Evolutionary conservation across 1,140 invertebrate genomes (phyloP).

Genomic region (Nephila pilipes): DNA sequence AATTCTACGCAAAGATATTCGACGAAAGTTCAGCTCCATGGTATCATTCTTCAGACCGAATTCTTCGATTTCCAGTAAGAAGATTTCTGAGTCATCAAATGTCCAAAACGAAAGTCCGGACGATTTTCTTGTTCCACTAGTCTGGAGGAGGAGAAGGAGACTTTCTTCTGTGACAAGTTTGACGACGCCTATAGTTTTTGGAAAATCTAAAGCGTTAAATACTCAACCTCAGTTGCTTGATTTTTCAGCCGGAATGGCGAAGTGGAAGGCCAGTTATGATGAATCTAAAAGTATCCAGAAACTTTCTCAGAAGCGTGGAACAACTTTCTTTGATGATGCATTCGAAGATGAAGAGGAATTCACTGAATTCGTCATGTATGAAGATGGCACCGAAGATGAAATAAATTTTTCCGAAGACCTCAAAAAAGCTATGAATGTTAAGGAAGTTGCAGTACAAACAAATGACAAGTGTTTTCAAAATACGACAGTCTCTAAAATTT

Average conservation of each 20-base stretch:
- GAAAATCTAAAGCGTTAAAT: neutral
- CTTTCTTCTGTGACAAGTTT: slow-evolving; percentile 62
- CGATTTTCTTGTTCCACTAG: slow-evolving; percentile 60
- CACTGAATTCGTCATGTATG: slow-evolving; percentile 43
- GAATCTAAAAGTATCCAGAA: neutral
- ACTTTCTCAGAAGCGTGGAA: neutral
- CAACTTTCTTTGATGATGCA: slow-evolving; percentile 52
- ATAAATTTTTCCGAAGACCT: slow-evolving; percentile 49
- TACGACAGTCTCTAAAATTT: too few relatives aligned
- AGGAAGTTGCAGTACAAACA: slow-evolving; percentile 23
- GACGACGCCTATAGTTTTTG: slow-evolving; percentile 57
- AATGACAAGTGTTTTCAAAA: neutral
- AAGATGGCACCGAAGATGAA: slow-evolving; percentile 69
- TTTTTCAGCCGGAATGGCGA: slow-evolving; percentile 45
- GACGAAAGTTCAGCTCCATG: slow-evolving; percentile 54
- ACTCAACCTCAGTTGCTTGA: slow-evolving; percentile 47
- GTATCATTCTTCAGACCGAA: slow-evolving; percentile 30
- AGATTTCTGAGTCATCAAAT: neutral
- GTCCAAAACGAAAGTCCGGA: neutral
- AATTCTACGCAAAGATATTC: slow-evolving; percentile 36
- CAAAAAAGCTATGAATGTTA: neutral
- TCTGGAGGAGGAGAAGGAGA: slow-evolving; percentile 60
- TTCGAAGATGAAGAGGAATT: slow-evolving; percentile 69
- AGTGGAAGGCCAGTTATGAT: slow-evolving; percentile 51
- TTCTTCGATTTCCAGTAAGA: slow-evolving; percentile 29